phyloP scores from a whole-genome alignment of 2,888 invertebrate genomes.

The Willowsia nigromaculata region DNA sequence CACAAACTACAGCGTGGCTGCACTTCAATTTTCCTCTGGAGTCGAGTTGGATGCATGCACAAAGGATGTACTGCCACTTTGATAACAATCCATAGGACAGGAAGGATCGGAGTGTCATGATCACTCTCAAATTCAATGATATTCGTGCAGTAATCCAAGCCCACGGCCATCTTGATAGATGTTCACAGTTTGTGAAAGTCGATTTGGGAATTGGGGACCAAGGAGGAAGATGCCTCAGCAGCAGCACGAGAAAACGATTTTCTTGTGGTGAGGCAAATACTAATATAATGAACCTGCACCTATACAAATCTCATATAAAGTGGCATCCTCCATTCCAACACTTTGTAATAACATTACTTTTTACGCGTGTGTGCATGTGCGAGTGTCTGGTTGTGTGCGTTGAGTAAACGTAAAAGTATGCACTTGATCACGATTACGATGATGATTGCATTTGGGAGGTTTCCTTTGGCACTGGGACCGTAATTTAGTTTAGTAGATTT shows the following conservation, averaged over 20 bases:
- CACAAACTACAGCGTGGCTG: conserved; percentile 18
- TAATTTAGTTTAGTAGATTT: not conserved
- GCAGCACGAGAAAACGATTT: conserved; percentile 33
- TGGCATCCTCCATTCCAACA: not conserved
- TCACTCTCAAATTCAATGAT: conserved; percentile 55
- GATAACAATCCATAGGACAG: conserved; percentile 30
- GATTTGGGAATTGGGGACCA: conserved; percentile 61
- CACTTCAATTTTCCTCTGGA: conserved; percentile 3
- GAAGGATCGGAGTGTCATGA: conserved; percentile 50
- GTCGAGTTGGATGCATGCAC: not conserved
- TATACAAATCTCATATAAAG: not conserved
- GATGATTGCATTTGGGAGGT: conserved; percentile 41
- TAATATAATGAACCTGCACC: conserved; percentile 27
- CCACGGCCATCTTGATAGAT: conserved; percentile 61
- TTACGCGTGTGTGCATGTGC: not conserved
- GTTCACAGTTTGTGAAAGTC: conserved; percentile 65
- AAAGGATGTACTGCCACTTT: conserved; percentile 44
- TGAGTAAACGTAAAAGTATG: conserved; percentile 13
- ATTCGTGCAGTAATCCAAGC: conserved; percentile 48
- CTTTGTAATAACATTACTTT: conserved; percentile 15
- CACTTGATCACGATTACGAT: conserved; percentile 30
- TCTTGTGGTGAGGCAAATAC: conserved; percentile 29
- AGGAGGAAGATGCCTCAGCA: not conserved
- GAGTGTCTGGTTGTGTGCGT: not conserved
- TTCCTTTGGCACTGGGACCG: conserved; percentile 24